phyloP scores from a whole-genome alignment of 1,140 invertebrate genomes.

The Telenomus remus region DNA sequence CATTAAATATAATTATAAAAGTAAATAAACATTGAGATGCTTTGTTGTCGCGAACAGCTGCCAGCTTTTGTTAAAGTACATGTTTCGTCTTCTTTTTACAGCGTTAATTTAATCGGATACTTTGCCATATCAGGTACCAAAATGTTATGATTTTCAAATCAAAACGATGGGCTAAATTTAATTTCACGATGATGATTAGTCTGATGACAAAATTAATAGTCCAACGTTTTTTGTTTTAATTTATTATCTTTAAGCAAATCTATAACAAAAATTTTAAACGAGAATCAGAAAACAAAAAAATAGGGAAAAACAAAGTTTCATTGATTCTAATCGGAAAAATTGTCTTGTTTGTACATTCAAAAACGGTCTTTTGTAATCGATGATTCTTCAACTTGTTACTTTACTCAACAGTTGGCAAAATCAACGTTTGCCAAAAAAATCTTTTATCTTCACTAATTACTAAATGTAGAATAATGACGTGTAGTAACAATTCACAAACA shows the following conservation, averaged over 20 bases:
- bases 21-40: slow-evolving; percentile 34
- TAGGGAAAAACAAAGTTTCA: no score
- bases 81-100: not conserved
- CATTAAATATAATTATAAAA: slow-evolving; percentile 50
- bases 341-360: no score
- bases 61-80: slow-evolving; percentile 65
- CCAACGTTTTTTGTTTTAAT: slow-evolving; percentile 20
- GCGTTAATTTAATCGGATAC: slow-evolving; percentile 2
- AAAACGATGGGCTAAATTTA: no score
- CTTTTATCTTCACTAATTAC: no score
- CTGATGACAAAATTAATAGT: slow-evolving; percentile 12
- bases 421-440: no score
- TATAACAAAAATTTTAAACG: slow-evolving; percentile 29
- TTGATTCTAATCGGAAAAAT: no score
- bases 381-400: no score
- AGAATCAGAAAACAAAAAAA: not conserved
- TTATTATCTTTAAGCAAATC: slow-evolving; percentile 14
- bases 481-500: no score
- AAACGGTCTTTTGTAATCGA: no score
- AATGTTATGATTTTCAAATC: slow-evolving; percentile 80
- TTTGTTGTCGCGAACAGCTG: slow-evolving; percentile 62
- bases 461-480: no score
- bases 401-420: no score
- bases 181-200: not conserved
- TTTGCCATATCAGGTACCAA: slow-evolving; percentile 85